Evolutionary conservation across 2,888 invertebrate genomes (phyloP).

Genomic region (Lacanobia wlatinum): DNA sequence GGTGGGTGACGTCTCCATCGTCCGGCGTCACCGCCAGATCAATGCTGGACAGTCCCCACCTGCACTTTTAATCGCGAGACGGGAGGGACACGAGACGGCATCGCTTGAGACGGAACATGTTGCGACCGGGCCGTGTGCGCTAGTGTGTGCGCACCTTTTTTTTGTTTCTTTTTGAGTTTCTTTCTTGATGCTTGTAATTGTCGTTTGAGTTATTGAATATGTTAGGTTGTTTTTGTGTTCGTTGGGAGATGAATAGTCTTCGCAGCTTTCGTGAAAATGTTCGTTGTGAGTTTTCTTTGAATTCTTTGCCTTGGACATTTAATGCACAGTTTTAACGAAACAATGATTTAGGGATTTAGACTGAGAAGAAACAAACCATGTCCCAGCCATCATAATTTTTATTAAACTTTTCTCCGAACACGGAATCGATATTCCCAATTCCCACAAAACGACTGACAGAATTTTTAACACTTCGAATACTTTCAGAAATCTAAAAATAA

Average conservation of each 20-base stretch:
- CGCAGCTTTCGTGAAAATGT: background rate
- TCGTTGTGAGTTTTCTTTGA: background rate
- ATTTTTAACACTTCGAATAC: background rate
- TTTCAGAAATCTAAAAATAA: background rate
- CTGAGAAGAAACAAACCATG: background rate
- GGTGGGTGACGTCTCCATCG: constrained; percentile 81
- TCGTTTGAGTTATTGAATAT: constrained; percentile 51
- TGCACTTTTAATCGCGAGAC: constrained; percentile 88
- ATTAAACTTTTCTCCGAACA: background rate
- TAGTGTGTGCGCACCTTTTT: constrained; percentile 70
- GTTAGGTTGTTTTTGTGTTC: constrained; percentile 12
- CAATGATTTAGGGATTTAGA: background rate
- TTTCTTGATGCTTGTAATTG: constrained; percentile 48
- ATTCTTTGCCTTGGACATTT: background rate
- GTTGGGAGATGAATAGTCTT: background rate
- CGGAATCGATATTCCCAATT: background rate
- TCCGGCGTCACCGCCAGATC: constrained; percentile 87
- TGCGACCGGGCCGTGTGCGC: constrained; percentile 51
- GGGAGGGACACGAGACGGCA: constrained; percentile 64
- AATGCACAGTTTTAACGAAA: background rate
- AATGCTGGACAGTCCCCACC: constrained; percentile 89
- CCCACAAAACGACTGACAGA: background rate
- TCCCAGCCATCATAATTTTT: too few species aligned
- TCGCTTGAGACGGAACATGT: constrained; percentile 61
- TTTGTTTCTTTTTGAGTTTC: constrained; percentile 48